A percentile compares a stretch with the other conserved stretches of the same genome.
These are phyloP conservation scores for Brachyhypopomus occidentalis DNA, from an alignment of 2,113 vertebrate genomes.

Conservation along the genomic window DNA sequence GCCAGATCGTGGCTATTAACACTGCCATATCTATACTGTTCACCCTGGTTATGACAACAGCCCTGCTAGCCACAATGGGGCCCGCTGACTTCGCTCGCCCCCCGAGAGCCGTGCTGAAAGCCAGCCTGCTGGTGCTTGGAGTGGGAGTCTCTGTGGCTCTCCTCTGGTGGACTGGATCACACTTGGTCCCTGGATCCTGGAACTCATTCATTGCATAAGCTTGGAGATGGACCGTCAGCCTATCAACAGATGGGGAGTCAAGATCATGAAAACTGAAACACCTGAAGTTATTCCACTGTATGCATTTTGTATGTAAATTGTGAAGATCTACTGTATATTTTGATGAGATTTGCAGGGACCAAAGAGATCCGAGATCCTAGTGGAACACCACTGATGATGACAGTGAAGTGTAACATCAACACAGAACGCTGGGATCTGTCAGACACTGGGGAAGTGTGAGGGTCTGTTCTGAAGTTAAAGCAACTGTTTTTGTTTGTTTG, in stretches of 20 bases:
- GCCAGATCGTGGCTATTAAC: slow-evolving; percentile 96
- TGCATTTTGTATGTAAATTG: slow-evolving; percentile 35
- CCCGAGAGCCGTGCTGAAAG: slow-evolving; percentile 87
- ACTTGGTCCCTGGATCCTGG: slow-evolving; percentile 65
- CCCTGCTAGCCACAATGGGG: slow-evolving; percentile 84
- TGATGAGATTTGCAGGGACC: background rate
- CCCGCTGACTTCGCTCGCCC: slow-evolving; percentile 84
- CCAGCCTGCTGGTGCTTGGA: slow-evolving; percentile 75
- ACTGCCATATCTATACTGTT: slow-evolving; percentile 89
- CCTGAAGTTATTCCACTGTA: background rate
- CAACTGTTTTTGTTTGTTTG: too few species aligned
- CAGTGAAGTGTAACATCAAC: background rate
- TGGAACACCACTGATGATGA: background rate
- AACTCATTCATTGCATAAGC: slow-evolving; percentile 27
- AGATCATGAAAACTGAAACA: background rate
- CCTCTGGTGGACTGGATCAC: slow-evolving; percentile 77
- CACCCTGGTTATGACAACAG: slow-evolving; percentile 90
- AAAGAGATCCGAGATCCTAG: background rate
- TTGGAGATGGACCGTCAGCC: background rate
- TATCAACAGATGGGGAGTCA: background rate
- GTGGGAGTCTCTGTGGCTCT: slow-evolving; percentile 71
- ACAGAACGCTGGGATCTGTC: too few species aligned
- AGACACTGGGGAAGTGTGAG: too few species aligned
- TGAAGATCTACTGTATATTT: background rate
- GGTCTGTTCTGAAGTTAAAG: too few species aligned